phyloP scores from a whole-genome alignment of 2,888 invertebrate genomes.

The Drosophila demipolita region DNA sequence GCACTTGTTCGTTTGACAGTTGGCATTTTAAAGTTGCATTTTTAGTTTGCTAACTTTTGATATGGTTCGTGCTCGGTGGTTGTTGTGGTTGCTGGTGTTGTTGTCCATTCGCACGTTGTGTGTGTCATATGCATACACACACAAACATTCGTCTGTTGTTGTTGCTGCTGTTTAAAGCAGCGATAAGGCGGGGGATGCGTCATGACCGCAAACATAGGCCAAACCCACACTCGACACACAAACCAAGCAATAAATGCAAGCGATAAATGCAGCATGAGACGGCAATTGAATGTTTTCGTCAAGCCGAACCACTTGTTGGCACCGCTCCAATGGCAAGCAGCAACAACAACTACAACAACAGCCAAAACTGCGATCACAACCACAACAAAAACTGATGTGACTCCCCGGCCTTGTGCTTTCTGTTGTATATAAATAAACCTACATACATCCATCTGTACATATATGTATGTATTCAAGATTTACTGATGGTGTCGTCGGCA shows the following conservation, averaged over 20 bases:
- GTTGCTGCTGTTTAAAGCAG: conserved; percentile 18
- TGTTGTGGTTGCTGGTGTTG: conserved; percentile 22
- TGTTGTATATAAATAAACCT: conserved; percentile 13
- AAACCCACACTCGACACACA: conserved; percentile 5
- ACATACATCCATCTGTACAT: conserved; percentile 2
- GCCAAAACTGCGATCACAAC: conserved; percentile 3
- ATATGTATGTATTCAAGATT: conserved; percentile 6
- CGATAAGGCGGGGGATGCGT: conserved; percentile 56
- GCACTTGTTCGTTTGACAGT: conserved; percentile 44
- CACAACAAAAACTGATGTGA: conserved; percentile 45
- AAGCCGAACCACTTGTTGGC: conserved; percentile 78
- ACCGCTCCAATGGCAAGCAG: conserved; percentile 58
- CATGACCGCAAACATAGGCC: conserved; percentile 55
- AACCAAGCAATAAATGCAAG: conserved; percentile 5
- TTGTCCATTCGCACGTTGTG: not conserved
- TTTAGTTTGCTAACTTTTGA: conserved; percentile 46
- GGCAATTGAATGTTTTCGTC: conserved; percentile 61
- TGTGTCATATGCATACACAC: conserved; percentile 2
- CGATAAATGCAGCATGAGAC: conserved; percentile 23
- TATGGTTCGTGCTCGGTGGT: conserved; percentile 18
- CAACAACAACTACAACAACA: conserved; percentile 23
- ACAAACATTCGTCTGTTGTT: not conserved
- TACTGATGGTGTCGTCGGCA: conserved; percentile 32
- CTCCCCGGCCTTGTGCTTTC: conserved; percentile 54
- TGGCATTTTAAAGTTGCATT: conserved; percentile 55